A percentile compares a stretch with the other conserved stretches of the same genome.
phyloP scores from a whole-genome alignment of 2,888 invertebrate species.

The Pristionchus maxplancki region DNA sequence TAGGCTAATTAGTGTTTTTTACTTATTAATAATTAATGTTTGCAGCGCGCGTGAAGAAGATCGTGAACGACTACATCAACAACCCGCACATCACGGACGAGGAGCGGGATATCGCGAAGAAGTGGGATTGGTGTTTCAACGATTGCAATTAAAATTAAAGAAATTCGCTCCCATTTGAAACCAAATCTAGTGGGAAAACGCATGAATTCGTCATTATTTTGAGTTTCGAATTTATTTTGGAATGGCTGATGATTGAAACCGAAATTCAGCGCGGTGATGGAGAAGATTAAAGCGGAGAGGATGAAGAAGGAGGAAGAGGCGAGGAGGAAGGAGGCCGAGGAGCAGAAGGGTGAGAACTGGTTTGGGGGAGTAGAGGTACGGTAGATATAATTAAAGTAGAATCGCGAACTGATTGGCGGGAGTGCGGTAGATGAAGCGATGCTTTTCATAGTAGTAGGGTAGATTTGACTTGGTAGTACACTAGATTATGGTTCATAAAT shows the following conservation, averaged over 20 bases:
- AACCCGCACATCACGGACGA: neutral
- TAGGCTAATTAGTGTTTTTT: neutral
- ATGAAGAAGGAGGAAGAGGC: neutral
- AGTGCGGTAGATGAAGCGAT: neutral
- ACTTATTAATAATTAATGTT: neutral
- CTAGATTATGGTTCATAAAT: no score
- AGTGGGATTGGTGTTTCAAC: neutral
- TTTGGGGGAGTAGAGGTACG: neutral
- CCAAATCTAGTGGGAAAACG: no score
- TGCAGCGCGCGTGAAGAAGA: neutral
- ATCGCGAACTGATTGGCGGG: neutral
- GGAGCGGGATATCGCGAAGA: neutral
- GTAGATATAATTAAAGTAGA: no score
- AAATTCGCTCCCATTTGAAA: neutral
- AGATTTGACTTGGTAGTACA: no score
- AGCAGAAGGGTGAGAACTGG: neutral
- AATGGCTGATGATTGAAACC: no score
- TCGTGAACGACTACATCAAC: neutral
- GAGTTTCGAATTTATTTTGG: no score
- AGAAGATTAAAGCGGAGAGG: constrained; percentile 34
- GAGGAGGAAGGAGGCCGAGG: neutral
- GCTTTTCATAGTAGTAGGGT: no score
- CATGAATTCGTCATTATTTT: no score
- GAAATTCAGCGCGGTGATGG: constrained; percentile 32
- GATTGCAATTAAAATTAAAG: neutral